A percentile compares a stretch with the other conserved stretches of the same genome.
These are phyloP conservation scores for Lycodopsis pacificus DNA, from an alignment of 2,797 vertebrate species.

Conservation along the genomic window DNA sequence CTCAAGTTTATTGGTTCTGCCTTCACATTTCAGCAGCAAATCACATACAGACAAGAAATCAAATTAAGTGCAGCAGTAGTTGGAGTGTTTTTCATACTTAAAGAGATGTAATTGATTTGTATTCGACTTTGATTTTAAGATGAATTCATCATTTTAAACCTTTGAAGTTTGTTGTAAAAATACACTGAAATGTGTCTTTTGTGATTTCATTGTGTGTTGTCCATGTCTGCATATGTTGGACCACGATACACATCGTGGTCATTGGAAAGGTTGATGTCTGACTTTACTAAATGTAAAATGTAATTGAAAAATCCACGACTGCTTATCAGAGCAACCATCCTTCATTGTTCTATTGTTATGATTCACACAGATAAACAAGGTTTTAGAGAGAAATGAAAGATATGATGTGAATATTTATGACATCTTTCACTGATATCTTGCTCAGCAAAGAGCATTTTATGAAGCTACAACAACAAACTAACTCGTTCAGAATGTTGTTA, in stretches of 20 bases:
- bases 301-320: slow-evolving; percentile 14
- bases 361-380: slow-evolving; percentile 26
- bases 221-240: background rate
- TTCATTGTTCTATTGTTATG: background rate
- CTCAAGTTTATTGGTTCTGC: slow-evolving; percentile 25
- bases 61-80: background rate
- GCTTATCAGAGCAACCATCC: slow-evolving; percentile 1
- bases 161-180: background rate
- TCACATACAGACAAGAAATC: background rate
- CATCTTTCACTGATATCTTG: background rate
- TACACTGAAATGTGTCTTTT: background rate
- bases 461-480: slow-evolving; percentile 20
- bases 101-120: slow-evolving; percentile 14
- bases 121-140: background rate
- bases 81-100: background rate
- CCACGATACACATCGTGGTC: background rate
- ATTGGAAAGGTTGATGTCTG: background rate
- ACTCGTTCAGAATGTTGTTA: slow-evolving; percentile 27
- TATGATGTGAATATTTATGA: background rate
- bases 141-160: background rate
- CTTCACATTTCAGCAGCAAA: slow-evolving; percentile 11
- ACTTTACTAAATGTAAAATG: background rate
- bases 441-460: slow-evolving; percentile 3
- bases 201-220: background rate
- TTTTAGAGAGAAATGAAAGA: slow-evolving; percentile 22